These are phyloP conservation scores for Corythornis madagascariensis DNA, from an alignment of 2,113 vertebrate species.

Conservation along the genomic window DNA sequence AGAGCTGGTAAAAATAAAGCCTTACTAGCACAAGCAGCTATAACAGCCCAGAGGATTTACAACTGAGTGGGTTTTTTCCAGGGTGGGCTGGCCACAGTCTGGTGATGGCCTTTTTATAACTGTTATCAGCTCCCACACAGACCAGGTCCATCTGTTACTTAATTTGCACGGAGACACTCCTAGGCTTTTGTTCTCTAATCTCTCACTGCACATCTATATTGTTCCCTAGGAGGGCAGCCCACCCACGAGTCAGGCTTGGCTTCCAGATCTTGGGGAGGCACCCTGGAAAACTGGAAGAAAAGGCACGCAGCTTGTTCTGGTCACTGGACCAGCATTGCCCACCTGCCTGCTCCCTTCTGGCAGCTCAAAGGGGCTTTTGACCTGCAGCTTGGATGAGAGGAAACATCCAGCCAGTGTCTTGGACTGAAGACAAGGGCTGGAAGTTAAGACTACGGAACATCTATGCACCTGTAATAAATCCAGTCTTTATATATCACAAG, in stretches of 20 bases:
- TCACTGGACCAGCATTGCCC: background rate
- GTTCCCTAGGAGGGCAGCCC: background rate
- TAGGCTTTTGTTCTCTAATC: conserved; percentile 36
- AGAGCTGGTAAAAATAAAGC: conserved; percentile 63
- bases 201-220: background rate
- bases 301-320: accelerated
- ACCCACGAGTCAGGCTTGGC: background rate
- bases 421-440: background rate
- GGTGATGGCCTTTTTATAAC: conserved; percentile 58
- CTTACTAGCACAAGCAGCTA: background rate
- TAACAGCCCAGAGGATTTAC: conserved; percentile 41
- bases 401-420: background rate
- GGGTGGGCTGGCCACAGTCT: conserved; percentile 42
- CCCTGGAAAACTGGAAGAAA: background rate
- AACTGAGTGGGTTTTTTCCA: conserved; percentile 45
- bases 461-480: background rate
- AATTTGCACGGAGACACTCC: background rate
- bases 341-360: background rate
- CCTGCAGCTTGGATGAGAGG: background rate
- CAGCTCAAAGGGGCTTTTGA: background rate
- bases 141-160: conserved; percentile 51
- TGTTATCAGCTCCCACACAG: conserved; percentile 49
- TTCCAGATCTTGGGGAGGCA: background rate
- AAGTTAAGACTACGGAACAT: background rate
- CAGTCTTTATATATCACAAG: background rate